Percentiles rank a stretch among this genome's conserved stretches.
Conservation (phyloP, 2,113 vertebrate species). For the Hystrix brachyura region DNA sequence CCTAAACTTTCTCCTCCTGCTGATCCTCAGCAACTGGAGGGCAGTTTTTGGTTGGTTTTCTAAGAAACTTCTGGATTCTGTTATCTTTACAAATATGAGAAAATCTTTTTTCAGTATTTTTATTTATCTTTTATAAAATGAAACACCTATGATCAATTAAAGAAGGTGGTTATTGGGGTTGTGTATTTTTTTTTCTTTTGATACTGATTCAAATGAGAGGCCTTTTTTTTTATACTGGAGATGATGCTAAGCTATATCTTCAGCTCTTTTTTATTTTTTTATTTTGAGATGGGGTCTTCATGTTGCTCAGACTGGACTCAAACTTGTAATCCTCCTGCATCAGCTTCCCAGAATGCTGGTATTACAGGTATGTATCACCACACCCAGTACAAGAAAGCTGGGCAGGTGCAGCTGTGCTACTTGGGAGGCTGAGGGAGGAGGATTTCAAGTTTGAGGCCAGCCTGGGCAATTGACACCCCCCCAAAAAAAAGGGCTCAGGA, state of each 20-base stretch:
- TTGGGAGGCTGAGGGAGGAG: neutral
- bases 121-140: constrained; percentile 91
- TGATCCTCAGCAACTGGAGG: constrained; percentile 79
- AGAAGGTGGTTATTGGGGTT: constrained; percentile 74
- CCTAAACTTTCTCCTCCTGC: constrained; percentile 84
- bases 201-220: neutral
- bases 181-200: constrained; percentile 30
- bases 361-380: neutral
- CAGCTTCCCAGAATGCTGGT: neutral
- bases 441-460: neutral
- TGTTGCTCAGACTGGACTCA: neutral
- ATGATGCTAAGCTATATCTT: neutral
- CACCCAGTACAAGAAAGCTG: neutral
- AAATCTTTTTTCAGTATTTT: constrained; percentile 90
- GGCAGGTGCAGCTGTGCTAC: neutral
- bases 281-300: neutral
- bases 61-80: constrained; percentile 89
- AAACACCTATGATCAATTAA: constrained; percentile 80
- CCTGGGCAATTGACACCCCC: neutral
- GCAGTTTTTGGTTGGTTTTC: constrained; percentile 89
- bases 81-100: constrained; percentile 86
- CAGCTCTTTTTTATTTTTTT: neutral
- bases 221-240: neutral
- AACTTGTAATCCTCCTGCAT: neutral
- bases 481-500: neutral